Evolutionary conservation across 2,888 invertebrate species (phyloP).

Genomic region (Altica lythri): DNA sequence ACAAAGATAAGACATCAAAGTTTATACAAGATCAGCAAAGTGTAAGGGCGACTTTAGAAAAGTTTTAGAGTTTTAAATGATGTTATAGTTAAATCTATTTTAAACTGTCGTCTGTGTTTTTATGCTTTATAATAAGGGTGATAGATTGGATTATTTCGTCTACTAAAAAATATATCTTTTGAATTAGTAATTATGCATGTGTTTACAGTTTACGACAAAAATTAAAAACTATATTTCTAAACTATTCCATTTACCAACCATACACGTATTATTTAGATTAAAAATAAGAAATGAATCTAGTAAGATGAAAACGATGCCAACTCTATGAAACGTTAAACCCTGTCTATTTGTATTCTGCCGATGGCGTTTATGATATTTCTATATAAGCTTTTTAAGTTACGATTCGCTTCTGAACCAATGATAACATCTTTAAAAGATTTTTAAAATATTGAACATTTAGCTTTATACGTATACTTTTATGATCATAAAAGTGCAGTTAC

Average conservation of each 20-base stretch:
- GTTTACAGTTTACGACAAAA: too few relatives aligned
- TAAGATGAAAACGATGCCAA: too few relatives aligned
- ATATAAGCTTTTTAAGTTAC: constrained; percentile 30
- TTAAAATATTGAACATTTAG: constrained; percentile 32
- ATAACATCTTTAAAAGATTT: constrained; percentile 32
- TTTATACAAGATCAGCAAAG: constrained; percentile 12
- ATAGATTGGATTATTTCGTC: too few relatives aligned
- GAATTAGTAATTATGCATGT: too few relatives aligned
- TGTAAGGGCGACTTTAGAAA: neutral
- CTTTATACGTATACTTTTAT: constrained; percentile 23
- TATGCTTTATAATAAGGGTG: too few relatives aligned
- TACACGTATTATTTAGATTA: too few relatives aligned
- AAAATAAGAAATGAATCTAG: too few relatives aligned
- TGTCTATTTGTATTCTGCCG: constrained; percentile 34
- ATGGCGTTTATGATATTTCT: constrained; percentile 31
- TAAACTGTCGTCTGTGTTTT: too few relatives aligned
- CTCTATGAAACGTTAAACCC: constrained; percentile 18
- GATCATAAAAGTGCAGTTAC: constrained; percentile 19
- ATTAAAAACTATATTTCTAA: too few relatives aligned
- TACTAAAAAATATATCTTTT: too few relatives aligned
- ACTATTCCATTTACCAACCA: too few relatives aligned
- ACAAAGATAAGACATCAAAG: neutral
- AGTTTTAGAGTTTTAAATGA: constrained; percentile 4
- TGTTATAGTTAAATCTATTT: too few relatives aligned
- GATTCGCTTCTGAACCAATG: constrained; percentile 20